A percentile compares a stretch with the other conserved stretches of the same genome.
These are phyloP conservation scores for Aphelocoma coerulescens DNA, from an alignment of 2,113 vertebrate species.

Conservation along the genomic window DNA sequence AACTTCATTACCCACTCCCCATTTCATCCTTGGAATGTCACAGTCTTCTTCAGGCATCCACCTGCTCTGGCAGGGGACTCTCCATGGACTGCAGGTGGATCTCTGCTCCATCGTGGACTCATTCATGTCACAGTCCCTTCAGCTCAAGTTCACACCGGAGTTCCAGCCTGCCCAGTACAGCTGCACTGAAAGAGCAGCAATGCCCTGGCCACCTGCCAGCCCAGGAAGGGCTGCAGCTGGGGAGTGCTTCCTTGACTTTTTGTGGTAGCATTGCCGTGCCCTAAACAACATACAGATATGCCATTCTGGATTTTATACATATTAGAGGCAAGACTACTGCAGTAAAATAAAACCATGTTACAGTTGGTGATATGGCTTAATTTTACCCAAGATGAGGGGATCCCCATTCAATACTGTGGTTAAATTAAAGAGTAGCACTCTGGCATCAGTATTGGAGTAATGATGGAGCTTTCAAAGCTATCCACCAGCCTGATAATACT, in stretches of 20 bases:
- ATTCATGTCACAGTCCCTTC: background rate
- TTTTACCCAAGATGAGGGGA: background rate
- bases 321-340: background rate
- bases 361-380: background rate
- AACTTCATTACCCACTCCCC: background rate
- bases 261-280: background rate
- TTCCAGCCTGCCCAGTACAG: background rate
- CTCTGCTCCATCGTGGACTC: background rate
- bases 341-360: background rate
- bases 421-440: background rate
- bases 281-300: background rate
- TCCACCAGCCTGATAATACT: background rate
- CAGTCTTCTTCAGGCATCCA: background rate
- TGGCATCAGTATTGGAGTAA: background rate
- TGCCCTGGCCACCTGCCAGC: background rate
- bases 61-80: background rate
- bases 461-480: background rate
- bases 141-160: background rate
- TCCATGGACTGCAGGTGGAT: background rate
- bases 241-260: background rate
- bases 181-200: background rate
- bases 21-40: background rate
- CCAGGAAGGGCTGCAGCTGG: background rate
- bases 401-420: background rate
- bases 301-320: background rate